Evolutionary conservation across 1,140 invertebrate species (phyloP).

Genomic region (Musca vetustissima): DNA sequence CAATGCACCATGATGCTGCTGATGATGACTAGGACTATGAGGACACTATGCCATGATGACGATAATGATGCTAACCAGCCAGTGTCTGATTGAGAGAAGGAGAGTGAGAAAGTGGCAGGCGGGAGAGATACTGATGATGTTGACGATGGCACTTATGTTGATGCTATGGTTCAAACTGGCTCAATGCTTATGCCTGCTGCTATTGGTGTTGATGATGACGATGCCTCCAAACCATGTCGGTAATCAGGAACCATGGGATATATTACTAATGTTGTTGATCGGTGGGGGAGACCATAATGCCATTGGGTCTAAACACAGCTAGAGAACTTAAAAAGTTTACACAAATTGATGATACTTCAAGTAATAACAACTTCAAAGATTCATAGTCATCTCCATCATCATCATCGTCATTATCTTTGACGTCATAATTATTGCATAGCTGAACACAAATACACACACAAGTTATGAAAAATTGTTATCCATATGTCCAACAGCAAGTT

Average conservation of each 20-base stretch:
- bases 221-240: not conserved
- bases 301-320: not conserved
- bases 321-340: too few relatives aligned
- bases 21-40: not conserved
- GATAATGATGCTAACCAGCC: not conserved
- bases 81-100: too few relatives aligned
- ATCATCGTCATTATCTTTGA: not conserved
- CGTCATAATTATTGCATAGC: not conserved
- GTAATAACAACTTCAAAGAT: conserved; percentile 24
- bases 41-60: not conserved
- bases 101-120: too few relatives aligned
- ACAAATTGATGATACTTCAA: conserved; percentile 19
- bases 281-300: not conserved
- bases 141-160: too few relatives aligned
- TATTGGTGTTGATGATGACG: not conserved
- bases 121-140: too few relatives aligned
- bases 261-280: not conserved
- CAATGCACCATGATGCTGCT: conserved; percentile 6
- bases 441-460: too few relatives aligned
- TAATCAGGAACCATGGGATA: not conserved
- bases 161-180: too few relatives aligned
- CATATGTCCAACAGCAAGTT: too few relatives aligned
- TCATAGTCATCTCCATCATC: conserved; percentile 11
- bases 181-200: too few relatives aligned
- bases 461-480: too few relatives aligned